Base-by-base conservation (phyloP, 1,140 invertebrate species). In the Sycophaga agraensis region DNA sequence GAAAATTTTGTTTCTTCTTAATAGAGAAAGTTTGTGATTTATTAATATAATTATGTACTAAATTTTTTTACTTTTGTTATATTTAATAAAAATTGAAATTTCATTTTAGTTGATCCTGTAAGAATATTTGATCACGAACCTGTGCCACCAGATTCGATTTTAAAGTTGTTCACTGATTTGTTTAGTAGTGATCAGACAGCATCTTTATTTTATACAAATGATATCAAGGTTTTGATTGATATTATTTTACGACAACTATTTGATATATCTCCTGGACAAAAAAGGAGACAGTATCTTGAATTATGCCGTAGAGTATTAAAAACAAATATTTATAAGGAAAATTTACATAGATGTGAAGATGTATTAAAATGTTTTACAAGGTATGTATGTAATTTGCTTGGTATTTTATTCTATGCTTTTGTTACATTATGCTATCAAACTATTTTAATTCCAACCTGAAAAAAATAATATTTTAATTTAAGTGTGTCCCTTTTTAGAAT, bases 221-320 rank as follows among this genome's bases (percentile, higher is more conserved):
- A 97, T 75, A 88, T 91, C 3, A 93, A 92, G 80, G 94, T 97
- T 35, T 83, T 96, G 24, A 89, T 97, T 66, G 94, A 97, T 73
- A 96, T 97, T 71, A 88, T 96, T 45, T 87, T 95, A 19, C 82
- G 93, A 26, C 91, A 95, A 74, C 82, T 97, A 5, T 89, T 91
- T 7, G 93, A 97, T 77, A 84, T 96, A 59, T 88, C 91, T 45
- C 87, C 92, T n/a, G 92, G 91, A 39, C 92, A 94, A 80, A 82
- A 85, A 84, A 84, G 91, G 39, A 84, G 86, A 54, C 85, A 88
- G 70, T 92, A 92, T 76, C 81, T 93, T 35, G 85, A 89, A 70
- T 82, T 92, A 26, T 90, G 90, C 66, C 84, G 89, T 67, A 82
- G 89, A 64, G 88, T 92, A 8, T 82, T 93, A 59, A 84, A 89